Percentiles rank a stretch among this genome's conserved stretches.
These are phyloP conservation scores for Arrhopalites spinosus DNA, from an alignment of 2,888 invertebrate species.

Conservation along the genomic window DNA sequence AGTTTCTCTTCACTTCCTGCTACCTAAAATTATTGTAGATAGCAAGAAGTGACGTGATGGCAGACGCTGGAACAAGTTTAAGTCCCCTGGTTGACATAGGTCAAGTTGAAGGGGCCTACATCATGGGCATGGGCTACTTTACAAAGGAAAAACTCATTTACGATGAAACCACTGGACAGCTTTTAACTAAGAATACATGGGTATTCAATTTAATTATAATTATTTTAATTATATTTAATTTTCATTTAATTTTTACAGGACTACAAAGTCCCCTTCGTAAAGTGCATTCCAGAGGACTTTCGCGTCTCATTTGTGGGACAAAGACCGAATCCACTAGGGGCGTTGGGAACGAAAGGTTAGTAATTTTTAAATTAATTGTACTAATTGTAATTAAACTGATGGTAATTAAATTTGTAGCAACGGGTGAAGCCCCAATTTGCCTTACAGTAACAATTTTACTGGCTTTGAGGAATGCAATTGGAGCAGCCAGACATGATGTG, in stretches of 20 bases:
- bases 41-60: constrained; percentile 50
- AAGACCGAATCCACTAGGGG: constrained; percentile 69
- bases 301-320: constrained; percentile 69
- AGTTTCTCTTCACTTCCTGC: too few species aligned
- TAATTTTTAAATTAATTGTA: background rate
- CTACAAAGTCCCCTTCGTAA: constrained; percentile 50
- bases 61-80: constrained; percentile 56
- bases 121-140: constrained; percentile 59
- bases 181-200: constrained; percentile 80
- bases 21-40: too few species aligned
- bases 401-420: constrained; percentile 9
- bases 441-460: constrained; percentile 8
- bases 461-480: constrained; percentile 17
- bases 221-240: background rate
- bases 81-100: constrained; percentile 59
- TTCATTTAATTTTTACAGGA: constrained; percentile 38
- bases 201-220: constrained; percentile 57
- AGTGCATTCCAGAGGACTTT: constrained; percentile 55
- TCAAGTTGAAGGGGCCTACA: constrained; percentile 60
- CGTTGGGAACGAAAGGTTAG: constrained; percentile 71
- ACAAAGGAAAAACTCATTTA: constrained; percentile 59
- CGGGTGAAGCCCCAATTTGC: constrained; percentile 27
- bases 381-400: background rate
- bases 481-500: constrained; percentile 5
- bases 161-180: constrained; percentile 66